Evolutionary conservation across 2,113 vertebrate genomes (phyloP), one percentile per base, ranked within the genome.

Genomic region (Motacilla alba): DNA sequence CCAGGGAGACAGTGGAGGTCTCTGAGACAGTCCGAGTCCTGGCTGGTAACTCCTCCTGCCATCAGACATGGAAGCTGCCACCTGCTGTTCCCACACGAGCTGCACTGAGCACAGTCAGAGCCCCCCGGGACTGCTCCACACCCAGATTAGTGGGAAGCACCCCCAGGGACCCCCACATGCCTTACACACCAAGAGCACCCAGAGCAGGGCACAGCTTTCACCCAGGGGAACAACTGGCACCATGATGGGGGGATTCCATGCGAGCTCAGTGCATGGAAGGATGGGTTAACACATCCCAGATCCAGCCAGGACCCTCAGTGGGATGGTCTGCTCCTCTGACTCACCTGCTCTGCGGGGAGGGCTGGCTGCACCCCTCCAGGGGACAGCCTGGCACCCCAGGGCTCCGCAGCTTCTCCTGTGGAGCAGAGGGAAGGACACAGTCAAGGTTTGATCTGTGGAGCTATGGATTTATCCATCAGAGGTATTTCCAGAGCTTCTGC

Each of bases 311-410:
- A 3, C 6, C 7, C 35, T 7, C 33, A 20, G 0, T 23, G 10
- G 16, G 17, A 60, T 26, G 14, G 21, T 53, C 1, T 37, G 44
- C 14, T 18, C 8, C 21, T 39, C 37, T 27, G 31, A 53, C 97
- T 97, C 82, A 98, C 97, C 97, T 95, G 95, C n/a, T 83, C 76
- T 64, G 33, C 23, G 14, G 83, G 84, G 43, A 72, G 9, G 37
- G 68, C 10, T 23, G 66, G 78, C 46, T 88, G 82, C n/a, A 39
- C 60, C 41, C 13, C 77, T 3, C 15, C 35, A 1, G 72, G 60
- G 18, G 70, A 41, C 50, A 88, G 63, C 1, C 3, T 44, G 13
- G 22, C 4, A 12, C 55, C 90, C 60, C 13, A 41, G 46, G 74
- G 64, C 15, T 84, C 58, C 17, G 27, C 41, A 39, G 35, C 55